Evolutionary conservation across 1,140 invertebrate genomes (phyloP).

Genomic region (Cylas formicarius): DNA sequence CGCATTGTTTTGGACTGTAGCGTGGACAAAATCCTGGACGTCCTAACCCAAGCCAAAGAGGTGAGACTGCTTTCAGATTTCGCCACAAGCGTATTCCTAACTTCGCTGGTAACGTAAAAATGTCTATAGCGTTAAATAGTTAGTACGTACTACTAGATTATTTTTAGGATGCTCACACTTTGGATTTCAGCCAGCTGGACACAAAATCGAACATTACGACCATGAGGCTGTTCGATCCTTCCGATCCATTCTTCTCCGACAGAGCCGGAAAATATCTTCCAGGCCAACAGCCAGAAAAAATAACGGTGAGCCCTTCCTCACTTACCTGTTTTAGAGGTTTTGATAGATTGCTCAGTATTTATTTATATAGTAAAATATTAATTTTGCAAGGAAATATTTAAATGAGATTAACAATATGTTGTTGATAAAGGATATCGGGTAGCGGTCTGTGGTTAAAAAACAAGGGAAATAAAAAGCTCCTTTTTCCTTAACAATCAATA

Average conservation of each 20-base stretch:
- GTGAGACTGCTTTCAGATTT: conserved; percentile 67
- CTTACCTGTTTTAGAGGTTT: too few species aligned
- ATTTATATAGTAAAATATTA: too few species aligned
- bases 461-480: too few species aligned
- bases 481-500: too few species aligned
- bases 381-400: too few species aligned
- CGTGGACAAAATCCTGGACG: conserved; percentile 53
- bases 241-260: conserved; percentile 36
- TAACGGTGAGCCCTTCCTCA: too few species aligned
- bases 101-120: conserved; percentile 42
- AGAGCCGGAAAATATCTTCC: conserved; percentile 38
- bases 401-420: too few species aligned
- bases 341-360: too few species aligned
- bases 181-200: conserved; percentile 37
- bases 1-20: conserved; percentile 75
- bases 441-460: too few species aligned
- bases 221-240: conserved; percentile 61
- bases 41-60: conserved; percentile 72
- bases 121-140: too few species aligned
- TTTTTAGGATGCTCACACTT: conserved; percentile 35
- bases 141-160: neutral
- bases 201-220: conserved; percentile 68
- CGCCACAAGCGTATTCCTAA: conserved; percentile 54
- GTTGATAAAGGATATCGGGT: too few species aligned
- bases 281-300: too few species aligned